phyloP scores from a whole-genome alignment of 1,140 invertebrate genomes.

The Trichomalopsis sarcophagae region DNA sequence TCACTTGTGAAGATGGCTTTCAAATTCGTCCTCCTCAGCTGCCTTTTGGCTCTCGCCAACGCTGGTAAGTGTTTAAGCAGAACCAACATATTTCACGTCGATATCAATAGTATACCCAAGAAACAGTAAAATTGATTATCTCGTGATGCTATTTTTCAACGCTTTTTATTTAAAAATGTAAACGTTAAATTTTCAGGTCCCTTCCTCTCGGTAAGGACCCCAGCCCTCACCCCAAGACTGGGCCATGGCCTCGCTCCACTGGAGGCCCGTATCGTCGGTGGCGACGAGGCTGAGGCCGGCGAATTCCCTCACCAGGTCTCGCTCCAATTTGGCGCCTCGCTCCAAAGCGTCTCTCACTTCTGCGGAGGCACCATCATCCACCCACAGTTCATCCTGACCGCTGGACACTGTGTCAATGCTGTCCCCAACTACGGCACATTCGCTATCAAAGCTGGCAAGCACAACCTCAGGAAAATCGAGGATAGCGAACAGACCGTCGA shows the following conservation, averaged over 20 bases:
- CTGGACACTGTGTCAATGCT: conserved; percentile 19
- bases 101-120: not conserved
- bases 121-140: no score
- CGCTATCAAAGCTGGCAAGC: conserved; percentile 63
- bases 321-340: conserved; percentile 60
- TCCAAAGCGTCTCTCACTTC: conserved; percentile 51
- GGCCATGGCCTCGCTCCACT: not conserved
- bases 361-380: conserved; percentile 34
- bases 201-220: no score
- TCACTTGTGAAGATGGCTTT: conserved; percentile 47
- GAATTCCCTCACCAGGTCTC: conserved; percentile 71
- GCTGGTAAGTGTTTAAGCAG: conserved; percentile 52
- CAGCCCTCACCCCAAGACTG: not conserved
- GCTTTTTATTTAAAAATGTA: no score
- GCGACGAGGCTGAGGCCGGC: conserved; percentile 59
- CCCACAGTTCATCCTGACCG: conserved; percentile 27
- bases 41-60: conserved; percentile 35
- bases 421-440: conserved; percentile 47
- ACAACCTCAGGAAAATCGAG: conserved; percentile 60
- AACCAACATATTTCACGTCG: not conserved
- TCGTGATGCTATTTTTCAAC: no score
- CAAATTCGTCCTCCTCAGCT: conserved; percentile 40
- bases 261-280: conserved; percentile 66
- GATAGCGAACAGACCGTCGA: conserved; percentile 69
- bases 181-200: not conserved